Conservation (phyloP, 2,113 vertebrate genomes). For the Hydropotes inermis region DNA sequence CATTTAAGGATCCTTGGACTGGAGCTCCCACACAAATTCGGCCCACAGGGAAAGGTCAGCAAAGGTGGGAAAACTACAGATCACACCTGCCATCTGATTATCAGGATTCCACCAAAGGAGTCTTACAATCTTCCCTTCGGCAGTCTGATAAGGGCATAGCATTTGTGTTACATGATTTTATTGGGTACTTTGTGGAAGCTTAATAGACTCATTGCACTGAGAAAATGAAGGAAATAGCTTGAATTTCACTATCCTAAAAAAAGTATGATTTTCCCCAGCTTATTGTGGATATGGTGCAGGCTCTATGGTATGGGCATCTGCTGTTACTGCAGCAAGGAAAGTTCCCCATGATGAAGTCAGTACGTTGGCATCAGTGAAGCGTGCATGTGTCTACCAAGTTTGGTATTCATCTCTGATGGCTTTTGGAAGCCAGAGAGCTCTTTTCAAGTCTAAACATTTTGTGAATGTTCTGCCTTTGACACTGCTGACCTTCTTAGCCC, state of each 20-base stretch:
- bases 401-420: not conserved
- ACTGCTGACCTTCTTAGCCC: not conserved
- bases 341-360: not conserved
- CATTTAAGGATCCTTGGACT: not conserved
- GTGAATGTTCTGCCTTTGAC: not conserved
- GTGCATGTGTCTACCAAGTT: not conserved
- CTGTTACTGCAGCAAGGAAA: not conserved
- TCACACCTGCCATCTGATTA: constrained; percentile 1
- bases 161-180: constrained; percentile 24
- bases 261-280: not conserved
- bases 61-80: not conserved
- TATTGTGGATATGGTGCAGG: not conserved
- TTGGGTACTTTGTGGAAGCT: constrained; percentile 27
- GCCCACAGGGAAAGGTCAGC: not conserved
- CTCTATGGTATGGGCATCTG: not conserved
- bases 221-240: constrained; percentile 33
- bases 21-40: not conserved
- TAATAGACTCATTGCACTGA: not conserved
- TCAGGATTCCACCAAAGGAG: not conserved
- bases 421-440: not conserved
- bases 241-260: not conserved
- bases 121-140: not conserved
- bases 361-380: not conserved
- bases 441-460: constrained; percentile 26
- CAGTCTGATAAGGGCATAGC: constrained; percentile 1